Evolutionary conservation across 1,140 invertebrate genomes (phyloP), one percentile per base, ranked within the genome.

Genomic region (Himalopsyche phryganea): DNA sequence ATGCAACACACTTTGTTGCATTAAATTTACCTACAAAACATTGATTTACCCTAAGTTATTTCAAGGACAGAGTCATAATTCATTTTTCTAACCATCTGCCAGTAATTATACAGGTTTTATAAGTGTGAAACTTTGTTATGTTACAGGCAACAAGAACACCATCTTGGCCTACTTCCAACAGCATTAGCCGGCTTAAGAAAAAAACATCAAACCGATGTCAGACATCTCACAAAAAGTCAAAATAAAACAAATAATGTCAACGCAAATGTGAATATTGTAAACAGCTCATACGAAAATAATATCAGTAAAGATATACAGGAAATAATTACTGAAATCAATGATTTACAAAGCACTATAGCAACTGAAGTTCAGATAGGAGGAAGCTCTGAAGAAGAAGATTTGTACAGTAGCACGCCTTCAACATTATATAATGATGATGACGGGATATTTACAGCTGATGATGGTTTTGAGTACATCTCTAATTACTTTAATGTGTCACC

Each of bases 141-240:
- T 62, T 79, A 20, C 69, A 87, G 85, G 64, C 86, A 88, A 68
- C 86, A 88, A 75, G 84, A 85, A 66, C 73, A 74, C 42, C 86
- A 88, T 68, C 74, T 88, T 18, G 86, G 86, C 6, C 82, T 88
- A 40, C 75, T 77, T 28, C 74, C 76, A 1, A 54, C 62, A 6
- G 13, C 58, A 28, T 36, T 56, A 42, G 19, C 54, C 28, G 40
- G 48, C 7, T 5, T 56, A 17, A 36, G 58, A 53, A 60, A 60
- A 45, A 60, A 58, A 35, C 62, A 64, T 32, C 51, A 55, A 40
- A 35, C 50, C 18, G 14, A 53, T 41, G 18, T 42, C 15, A 41
- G 50, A 32, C 33, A 41, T 40, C n/a, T 23, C 7, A 35, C 18
- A 33, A n/a, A 28, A 6, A 33, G 41, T 20, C 23, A 47, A 18